Evolutionary conservation across 2,888 invertebrate species (phyloP), one percentile per base, ranked within the genome.

Genomic region (Galeopsomyia nigrocyanea): DNA sequence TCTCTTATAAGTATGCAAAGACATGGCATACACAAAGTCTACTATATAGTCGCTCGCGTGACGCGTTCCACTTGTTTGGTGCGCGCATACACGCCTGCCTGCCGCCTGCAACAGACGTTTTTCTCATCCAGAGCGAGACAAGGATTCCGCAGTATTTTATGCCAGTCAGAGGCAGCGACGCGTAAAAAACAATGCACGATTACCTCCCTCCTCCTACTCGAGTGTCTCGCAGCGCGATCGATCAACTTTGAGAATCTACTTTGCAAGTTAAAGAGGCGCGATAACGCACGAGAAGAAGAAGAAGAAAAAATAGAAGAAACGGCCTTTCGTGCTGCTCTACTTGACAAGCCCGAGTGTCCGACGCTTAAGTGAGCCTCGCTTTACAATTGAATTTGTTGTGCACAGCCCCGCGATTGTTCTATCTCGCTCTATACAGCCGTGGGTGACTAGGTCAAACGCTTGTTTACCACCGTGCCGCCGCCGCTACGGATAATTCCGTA

Each of bases 131-230:
- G 39, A 50, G 49, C n/a, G 17, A 39, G 39, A 7, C 26, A 14
- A 17, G 46, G 22, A 55, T 68, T 58, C 16, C 58, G 39, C 6
- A 39, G 51, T 51, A 51, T 21, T 16, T 58, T 58, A 58, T 21
- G 58, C 31, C 50, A 39, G 21, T 39, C 39, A 39, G 61, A 26
- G 14, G 64, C 70, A 64, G 58, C 58, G 58, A 53, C 26, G 58
- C 70, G 70, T 70, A 70, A 70, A 70, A 64, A 69, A 63, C 46
- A 21, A 39, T 17, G 58, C 47, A 56, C 61, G 49, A 68, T 68
- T 62, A 56, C 53, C 55, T 39, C 13, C 39, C 39, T 1, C 10
- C 13, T 39, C 7, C 39, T 7, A 10, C 13, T n/a, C n/a, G n/a
- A n/a, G 39, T 10, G 39, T 39, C 39, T 39, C 13, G 26, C 26